phyloP scores from a whole-genome alignment of 23 tunicate species.

The Halocynthia aurantium region DNA sequence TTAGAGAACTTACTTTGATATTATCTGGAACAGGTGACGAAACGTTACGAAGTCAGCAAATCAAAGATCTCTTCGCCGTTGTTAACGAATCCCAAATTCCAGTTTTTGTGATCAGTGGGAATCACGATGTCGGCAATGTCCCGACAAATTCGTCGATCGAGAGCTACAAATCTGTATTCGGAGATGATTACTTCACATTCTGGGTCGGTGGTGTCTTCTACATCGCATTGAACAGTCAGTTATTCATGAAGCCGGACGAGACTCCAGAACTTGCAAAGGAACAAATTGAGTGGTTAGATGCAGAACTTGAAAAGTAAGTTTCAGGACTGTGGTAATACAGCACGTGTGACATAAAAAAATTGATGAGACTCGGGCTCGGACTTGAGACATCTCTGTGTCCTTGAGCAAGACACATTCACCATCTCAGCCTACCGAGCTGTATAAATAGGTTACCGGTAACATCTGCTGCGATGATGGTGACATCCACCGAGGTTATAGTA shows the following conservation, averaged over 20 bases:
- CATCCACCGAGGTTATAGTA: too few relatives aligned
- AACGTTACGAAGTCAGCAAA: conserved; percentile 17
- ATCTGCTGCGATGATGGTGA: too few relatives aligned
- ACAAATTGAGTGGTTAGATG: conserved; percentile 56
- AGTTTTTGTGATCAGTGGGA: conserved; percentile 60
- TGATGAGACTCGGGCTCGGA: too few relatives aligned
- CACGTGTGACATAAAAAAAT: background rate
- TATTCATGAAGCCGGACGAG: conserved; percentile 24
- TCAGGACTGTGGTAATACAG: background rate
- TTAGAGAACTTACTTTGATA: too few relatives aligned
- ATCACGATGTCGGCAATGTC: conserved; percentile 82
- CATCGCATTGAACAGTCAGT: conserved; percentile 71
- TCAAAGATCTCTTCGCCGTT: conserved; percentile 22
- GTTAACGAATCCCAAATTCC: conserved; percentile 48
- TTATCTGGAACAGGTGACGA: conserved; percentile 21
- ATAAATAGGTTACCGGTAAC: too few relatives aligned
- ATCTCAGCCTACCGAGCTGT: too few relatives aligned
- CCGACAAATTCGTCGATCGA: conserved; percentile 49
- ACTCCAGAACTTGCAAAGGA: conserved; percentile 23
- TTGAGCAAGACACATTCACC: too few relatives aligned
- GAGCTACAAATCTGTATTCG: conserved; percentile 40
- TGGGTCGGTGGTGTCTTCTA: conserved; percentile 75
- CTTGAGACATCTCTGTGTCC: too few relatives aligned
- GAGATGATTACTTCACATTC: conserved; percentile 80
- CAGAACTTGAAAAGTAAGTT: conserved; percentile 46